Percentiles rank a stretch among this genome's conserved stretches.
Evolutionary conservation across 37 sponge, comb jelly and placozoan species (phyloP).

Genomic region (Beroe ovata): DNA sequence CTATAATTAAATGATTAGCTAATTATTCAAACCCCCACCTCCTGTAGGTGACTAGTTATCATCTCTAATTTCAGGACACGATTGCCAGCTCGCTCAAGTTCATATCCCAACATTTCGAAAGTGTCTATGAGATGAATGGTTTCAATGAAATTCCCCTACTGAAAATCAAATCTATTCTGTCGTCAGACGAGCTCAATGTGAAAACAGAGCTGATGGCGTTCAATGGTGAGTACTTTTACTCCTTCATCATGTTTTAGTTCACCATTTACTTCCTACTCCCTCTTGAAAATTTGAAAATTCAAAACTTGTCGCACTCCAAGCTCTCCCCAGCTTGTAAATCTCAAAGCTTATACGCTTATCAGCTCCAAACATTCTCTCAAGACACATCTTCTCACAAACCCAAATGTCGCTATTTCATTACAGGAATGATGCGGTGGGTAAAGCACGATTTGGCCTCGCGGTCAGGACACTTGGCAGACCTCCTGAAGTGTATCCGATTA

Average conservation of each 20-base stretch:
- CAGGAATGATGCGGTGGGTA: conserved; percentile 59
- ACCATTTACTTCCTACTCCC: too few species aligned
- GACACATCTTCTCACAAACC: too few species aligned
- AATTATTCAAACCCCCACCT: too few species aligned
- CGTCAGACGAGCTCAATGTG: conserved; percentile 56
- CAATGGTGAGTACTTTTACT: neutral
- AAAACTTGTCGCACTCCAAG: too few species aligned
- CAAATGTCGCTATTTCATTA: too few species aligned
- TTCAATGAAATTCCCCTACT: conserved; percentile 21
- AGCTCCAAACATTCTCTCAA: too few species aligned
- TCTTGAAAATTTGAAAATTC: too few species aligned
- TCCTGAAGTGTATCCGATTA: neutral
- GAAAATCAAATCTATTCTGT: conserved; percentile 55
- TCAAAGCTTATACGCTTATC: too few species aligned
- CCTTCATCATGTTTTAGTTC: too few species aligned
- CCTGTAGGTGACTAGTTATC: too few species aligned
- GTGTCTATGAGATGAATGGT: neutral
- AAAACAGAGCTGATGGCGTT: conserved; percentile 27
- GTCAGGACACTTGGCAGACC: neutral
- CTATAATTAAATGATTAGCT: too few species aligned
- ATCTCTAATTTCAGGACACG: conserved; percentile 31
- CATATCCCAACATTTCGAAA: conserved; percentile 1
- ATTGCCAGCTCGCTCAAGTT: conserved; percentile 28
- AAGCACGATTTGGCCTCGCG: conserved; percentile 27
- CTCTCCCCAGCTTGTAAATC: too few species aligned